Base-by-base conservation (phyloP, 2,797 vertebrate species). In the Molossus molossus region DNA sequence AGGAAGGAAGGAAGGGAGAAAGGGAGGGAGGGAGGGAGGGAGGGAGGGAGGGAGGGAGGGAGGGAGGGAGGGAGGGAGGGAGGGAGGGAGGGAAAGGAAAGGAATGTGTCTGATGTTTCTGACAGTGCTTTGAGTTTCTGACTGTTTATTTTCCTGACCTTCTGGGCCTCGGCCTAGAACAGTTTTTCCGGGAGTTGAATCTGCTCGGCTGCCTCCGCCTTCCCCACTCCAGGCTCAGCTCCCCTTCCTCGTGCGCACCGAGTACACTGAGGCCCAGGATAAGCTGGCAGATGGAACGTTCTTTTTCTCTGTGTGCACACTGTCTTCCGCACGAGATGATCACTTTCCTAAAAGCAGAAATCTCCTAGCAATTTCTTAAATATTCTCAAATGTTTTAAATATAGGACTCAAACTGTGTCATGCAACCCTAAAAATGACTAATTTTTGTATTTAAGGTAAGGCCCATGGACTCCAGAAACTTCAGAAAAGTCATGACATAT, bases 201-300 rank as follows among this genome's bases (percentile, higher is more conserved):
- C 23, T 87, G 1, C 50, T 20, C 64, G 55, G 5, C 29, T 45
- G 23, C 45, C 10, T 67, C 20, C 20, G 5, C 73, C 23, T 73
- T 55, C 55, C 33, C 6, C 1, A 9, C 77, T 25, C 1, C 8
- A 1, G 0, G 0, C 9, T 45, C 87, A 9, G 0, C 2, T 40
- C 86, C 92, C 29, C n/a, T 72, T 53, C 11, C 13, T 83, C 15
- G 11, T 1, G 2, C 6, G 10, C 27, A 1, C 12, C 2, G 20
- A 64, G 33, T 25, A 20, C 65, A 17, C 29, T 20, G 29, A 40
- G 20, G 67, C 33, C 65, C n/a, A 3, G 20, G 58, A 33, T 13
- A 50, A 17, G 48, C 45, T 27, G 45, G 17, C 21, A 25, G 0
- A 2, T 8, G 55, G 65, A 76, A 55, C 6, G 40, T 37, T 20